A percentile compares a stretch with the other conserved stretches of the same genome.
phyloP scores from a whole-genome alignment of 92 coral and sea anemone species.

The Porites rus region DNA sequence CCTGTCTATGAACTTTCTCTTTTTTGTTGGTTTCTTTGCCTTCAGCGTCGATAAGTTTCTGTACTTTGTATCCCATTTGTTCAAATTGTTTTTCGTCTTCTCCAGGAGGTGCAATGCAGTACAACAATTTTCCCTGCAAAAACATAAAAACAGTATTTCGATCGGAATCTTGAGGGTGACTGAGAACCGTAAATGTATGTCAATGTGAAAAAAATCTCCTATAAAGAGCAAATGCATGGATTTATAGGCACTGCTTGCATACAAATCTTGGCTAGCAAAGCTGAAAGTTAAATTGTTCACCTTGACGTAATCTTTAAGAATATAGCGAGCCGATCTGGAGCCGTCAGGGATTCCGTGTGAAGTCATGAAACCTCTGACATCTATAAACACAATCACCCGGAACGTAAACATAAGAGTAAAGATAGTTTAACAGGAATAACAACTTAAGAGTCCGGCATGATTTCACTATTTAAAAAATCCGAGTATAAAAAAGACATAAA shows the following conservation, averaged over 20 bases:
- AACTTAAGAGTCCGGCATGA: too few relatives aligned
- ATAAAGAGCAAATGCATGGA: too few relatives aligned
- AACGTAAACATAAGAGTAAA: not conserved
- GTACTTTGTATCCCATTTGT: conserved; percentile 69
- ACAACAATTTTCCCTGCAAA: conserved; percentile 84
- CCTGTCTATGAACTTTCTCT: conserved; percentile 37
- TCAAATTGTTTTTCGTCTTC: conserved; percentile 72
- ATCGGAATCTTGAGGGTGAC: too few relatives aligned
- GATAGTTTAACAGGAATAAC: not conserved
- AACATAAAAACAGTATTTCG: not conserved
- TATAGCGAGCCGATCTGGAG: conserved; percentile 91
- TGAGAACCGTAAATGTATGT: too few relatives aligned
- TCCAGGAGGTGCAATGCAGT: conserved; percentile 90
- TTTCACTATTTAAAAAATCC: too few relatives aligned
- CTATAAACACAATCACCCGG: conserved; percentile 33
- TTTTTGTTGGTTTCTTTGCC: conserved; percentile 34
- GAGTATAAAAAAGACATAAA: too few relatives aligned
- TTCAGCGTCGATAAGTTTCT: conserved; percentile 58
- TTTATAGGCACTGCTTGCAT: too few relatives aligned
- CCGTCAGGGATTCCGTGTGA: conserved; percentile 89
- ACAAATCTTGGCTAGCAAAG: too few relatives aligned
- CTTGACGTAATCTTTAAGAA: conserved; percentile 93
- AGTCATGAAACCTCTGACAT: conserved; percentile 95
- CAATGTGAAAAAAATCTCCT: too few relatives aligned
- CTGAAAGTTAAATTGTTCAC: conserved; percentile 37